phyloP scores from a whole-genome alignment of 2,888 invertebrate species.

The Dioctria linearis region DNA sequence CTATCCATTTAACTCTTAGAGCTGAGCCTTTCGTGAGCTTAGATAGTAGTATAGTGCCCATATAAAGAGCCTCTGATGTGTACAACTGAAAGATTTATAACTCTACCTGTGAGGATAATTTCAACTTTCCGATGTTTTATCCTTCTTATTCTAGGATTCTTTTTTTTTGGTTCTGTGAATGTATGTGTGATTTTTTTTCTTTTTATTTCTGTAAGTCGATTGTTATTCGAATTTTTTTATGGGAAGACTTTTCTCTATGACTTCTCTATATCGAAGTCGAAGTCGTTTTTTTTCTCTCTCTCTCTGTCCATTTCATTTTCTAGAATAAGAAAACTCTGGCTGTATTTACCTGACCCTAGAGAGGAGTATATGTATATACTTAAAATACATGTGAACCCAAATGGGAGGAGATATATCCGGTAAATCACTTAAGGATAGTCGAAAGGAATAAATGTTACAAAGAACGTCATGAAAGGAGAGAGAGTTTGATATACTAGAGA shows the following conservation, averaged over 20 bases:
- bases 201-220: too few species aligned
- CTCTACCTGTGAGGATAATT: constrained; percentile 36
- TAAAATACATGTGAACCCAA: neutral
- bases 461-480: neutral
- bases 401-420: constrained; percentile 16
- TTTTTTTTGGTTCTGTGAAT: neutral
- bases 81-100: constrained; percentile 42
- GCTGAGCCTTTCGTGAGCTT: neutral
- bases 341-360: constrained; percentile 31
- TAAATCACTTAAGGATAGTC: constrained; percentile 40
- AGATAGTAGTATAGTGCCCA: neutral
- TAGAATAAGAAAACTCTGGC: neutral
- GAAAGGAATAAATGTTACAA: neutral
- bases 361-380: neutral
- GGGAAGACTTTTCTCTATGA: neutral
- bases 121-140: constrained; percentile 41
- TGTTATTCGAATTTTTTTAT: neutral
- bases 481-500: constrained; percentile 19
- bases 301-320: neutral
- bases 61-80: neutral
- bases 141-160: neutral
- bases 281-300: neutral
- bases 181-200: neutral
- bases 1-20: constrained; percentile 27
- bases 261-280: constrained; percentile 3